phyloP scores from a whole-genome alignment of 2,888 invertebrate genomes.

The Rhagophthalmus giganteus region DNA sequence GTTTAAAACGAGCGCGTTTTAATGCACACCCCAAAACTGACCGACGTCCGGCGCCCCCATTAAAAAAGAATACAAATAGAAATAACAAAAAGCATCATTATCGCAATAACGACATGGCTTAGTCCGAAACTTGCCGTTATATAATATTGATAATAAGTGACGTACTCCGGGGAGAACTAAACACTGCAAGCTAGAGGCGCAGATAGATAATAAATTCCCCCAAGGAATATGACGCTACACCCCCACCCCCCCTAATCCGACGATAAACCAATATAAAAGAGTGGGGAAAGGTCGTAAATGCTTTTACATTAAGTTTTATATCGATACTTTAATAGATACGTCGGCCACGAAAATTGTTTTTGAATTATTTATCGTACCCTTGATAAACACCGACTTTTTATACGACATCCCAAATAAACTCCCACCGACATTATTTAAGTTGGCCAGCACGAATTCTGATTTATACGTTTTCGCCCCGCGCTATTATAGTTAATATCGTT shows the following conservation, averaged over 20 bases:
- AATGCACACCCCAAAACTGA: no score
- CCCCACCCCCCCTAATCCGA: slow-evolving; percentile 19
- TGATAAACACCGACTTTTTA: slow-evolving; percentile 6
- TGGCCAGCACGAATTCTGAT: not conserved
- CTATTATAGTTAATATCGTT: slow-evolving; percentile 7
- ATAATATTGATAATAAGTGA: slow-evolving; percentile 29
- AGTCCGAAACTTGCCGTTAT: slow-evolving; percentile 9
- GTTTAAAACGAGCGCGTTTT: no score
- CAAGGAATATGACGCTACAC: slow-evolving; percentile 18
- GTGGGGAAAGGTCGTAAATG: slow-evolving; percentile 23
- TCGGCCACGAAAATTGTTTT: slow-evolving; percentile 14
- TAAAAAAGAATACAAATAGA: not conserved
- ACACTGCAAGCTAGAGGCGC: slow-evolving; percentile 19
- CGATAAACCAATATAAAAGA: slow-evolving; percentile 27
- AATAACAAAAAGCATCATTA: no score
- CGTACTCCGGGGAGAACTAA: slow-evolving; percentile 17
- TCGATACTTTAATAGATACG: slow-evolving; percentile 26
- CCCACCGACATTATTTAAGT: no score
- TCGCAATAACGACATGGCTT: slow-evolving; percentile 1
- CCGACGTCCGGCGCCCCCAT: no score
- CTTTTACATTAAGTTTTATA: slow-evolving; percentile 26
- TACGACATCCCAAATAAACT: not conserved
- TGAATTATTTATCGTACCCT: slow-evolving; percentile 22
- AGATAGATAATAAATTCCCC: slow-evolving; percentile 30
- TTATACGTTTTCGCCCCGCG: slow-evolving; percentile 1